phyloP scores from a whole-genome alignment of 2,113 vertebrate species.

The Pan troglodytes region DNA sequence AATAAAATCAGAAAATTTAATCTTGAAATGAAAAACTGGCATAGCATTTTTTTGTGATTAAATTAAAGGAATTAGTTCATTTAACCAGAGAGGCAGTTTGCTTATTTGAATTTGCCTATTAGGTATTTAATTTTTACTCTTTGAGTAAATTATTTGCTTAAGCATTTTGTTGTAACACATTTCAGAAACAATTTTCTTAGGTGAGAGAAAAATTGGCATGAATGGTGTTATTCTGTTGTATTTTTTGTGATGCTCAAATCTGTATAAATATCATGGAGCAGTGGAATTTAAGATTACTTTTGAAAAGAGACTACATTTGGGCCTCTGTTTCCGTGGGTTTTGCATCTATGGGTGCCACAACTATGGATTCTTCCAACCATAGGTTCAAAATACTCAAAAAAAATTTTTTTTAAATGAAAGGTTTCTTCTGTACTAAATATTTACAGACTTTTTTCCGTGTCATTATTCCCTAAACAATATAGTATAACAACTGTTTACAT shows the following conservation, averaged over 20 bases:
- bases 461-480: not conserved
- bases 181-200: slow-evolving; percentile 58
- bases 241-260: not conserved
- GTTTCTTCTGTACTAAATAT: not conserved
- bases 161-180: slow-evolving; percentile 63
- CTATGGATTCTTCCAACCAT: not conserved
- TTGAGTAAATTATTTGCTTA: slow-evolving; percentile 55
- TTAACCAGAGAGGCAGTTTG: not conserved
- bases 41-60: not conserved
- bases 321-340: not conserved
- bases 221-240: slow-evolving; percentile 54
- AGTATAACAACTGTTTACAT: not conserved
- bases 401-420: accelerated
- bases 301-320: not conserved
- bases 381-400: not conserved
- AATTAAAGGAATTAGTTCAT: slow-evolving; percentile 10
- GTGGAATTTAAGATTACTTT: not conserved
- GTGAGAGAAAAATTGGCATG: not conserved
- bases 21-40: slow-evolving; percentile 23
- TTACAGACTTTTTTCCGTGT: not conserved
- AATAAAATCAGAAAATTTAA: not conserved
- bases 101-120: not conserved
- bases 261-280: not conserved
- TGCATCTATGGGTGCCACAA: not conserved
- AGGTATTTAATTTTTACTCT: slow-evolving; percentile 55